phyloP scores from a whole-genome alignment of 2,113 vertebrate genomes.

The Cyprinodon brontotheroides region DNA sequence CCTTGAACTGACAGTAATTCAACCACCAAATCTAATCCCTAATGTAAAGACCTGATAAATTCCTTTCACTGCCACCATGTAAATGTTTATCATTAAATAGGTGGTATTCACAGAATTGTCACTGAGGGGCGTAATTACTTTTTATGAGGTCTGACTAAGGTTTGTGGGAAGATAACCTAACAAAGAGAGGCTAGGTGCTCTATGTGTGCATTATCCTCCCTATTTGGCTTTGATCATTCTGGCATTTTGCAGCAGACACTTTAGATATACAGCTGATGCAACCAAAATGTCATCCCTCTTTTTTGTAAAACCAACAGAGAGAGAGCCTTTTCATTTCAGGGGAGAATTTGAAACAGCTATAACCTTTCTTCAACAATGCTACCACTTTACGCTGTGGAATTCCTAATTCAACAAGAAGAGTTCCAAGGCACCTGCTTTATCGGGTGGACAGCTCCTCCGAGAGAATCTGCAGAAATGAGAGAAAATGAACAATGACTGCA shows the following conservation, averaged over 20 bases:
- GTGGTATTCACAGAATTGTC: constrained; percentile 57
- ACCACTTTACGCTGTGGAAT: constrained; percentile 68
- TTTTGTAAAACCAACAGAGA: constrained; percentile 61
- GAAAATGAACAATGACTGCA: constrained; percentile 2
- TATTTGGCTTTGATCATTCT: constrained; percentile 73
- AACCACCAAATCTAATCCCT: constrained; percentile 60
- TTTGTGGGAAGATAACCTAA: constrained; percentile 62
- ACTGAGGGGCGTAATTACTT: constrained; percentile 58
- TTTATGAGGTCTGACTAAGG: constrained; percentile 62
- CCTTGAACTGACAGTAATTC: constrained; percentile 65
- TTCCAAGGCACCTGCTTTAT: constrained; percentile 56
- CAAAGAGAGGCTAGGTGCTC: constrained; percentile 57
- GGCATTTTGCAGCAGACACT: constrained; percentile 72
- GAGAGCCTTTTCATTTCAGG: constrained; percentile 67
- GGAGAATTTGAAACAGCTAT: constrained; percentile 69
- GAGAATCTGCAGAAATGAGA: constrained; percentile 31
- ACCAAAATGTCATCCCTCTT: constrained; percentile 73
- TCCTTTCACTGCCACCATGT: constrained; percentile 55
- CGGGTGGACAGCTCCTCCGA: constrained; percentile 37
- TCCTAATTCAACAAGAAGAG: constrained; percentile 57
- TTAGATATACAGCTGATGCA: constrained; percentile 74
- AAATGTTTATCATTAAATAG: constrained; percentile 71
- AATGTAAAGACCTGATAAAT: constrained; percentile 62
- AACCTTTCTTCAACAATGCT: constrained; percentile 77
- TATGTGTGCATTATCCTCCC: constrained; percentile 57